Conservation (phyloP, 2,797 vertebrate genomes). For the Epinephelus awoara region DNA sequence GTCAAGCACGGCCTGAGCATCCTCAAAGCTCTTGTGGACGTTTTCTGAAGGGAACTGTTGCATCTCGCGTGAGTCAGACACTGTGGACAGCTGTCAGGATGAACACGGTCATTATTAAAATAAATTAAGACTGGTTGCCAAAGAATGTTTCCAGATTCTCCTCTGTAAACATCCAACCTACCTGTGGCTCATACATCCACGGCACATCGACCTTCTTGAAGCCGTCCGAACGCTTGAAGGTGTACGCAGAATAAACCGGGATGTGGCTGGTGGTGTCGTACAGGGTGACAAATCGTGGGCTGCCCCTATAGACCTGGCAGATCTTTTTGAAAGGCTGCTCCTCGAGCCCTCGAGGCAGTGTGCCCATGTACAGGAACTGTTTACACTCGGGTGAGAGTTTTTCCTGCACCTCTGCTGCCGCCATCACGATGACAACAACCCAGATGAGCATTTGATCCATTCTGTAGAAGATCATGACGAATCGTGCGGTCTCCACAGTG, state of each 20-base stretch:
- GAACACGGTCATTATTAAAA: constrained; percentile 1
- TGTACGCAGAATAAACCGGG: constrained; percentile 83
- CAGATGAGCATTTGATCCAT: constrained; percentile 23
- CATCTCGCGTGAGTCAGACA: constrained; percentile 76
- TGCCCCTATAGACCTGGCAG: constrained; percentile 86
- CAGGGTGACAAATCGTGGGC: constrained; percentile 87
- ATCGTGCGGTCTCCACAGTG: constrained; percentile 2
- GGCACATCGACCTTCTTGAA: constrained; percentile 80
- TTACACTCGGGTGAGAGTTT: constrained; percentile 87
- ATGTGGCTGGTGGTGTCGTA: constrained; percentile 84
- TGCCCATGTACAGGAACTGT: constrained; percentile 86
- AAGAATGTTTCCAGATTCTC: not conserved
- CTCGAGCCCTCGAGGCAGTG: constrained; percentile 84
- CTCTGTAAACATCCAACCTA: constrained; percentile 28
- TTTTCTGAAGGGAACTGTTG: constrained; percentile 71
- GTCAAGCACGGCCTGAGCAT: constrained; percentile 78
- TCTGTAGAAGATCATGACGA: constrained; percentile 52
- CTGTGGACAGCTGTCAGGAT: constrained; percentile 71
- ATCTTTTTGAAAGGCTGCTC: constrained; percentile 84
- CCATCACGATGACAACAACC: constrained; percentile 50
- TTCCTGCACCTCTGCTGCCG: constrained; percentile 76
- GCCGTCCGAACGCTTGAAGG: constrained; percentile 83
- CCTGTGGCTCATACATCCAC: constrained; percentile 87
- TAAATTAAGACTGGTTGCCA: not conserved
- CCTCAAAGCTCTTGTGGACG: constrained; percentile 71